These are phyloP conservation scores for Nudaria mundana DNA, from an alignment of 2,888 invertebrate genomes.

Conservation along the genomic window DNA sequence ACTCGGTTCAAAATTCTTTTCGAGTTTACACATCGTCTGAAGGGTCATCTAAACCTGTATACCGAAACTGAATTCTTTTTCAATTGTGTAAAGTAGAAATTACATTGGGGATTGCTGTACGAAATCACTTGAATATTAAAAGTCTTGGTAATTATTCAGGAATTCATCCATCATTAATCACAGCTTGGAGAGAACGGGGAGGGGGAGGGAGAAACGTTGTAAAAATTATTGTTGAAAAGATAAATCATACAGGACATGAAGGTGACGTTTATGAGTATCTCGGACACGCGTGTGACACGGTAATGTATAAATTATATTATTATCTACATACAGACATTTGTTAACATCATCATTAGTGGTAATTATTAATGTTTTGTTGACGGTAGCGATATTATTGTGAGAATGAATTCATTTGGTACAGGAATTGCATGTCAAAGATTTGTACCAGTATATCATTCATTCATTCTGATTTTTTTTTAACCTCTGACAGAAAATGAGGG, in stretches of 20 bases:
- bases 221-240: slow-evolving; percentile 80
- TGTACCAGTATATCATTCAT: too few species aligned
- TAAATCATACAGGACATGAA: slow-evolving; percentile 73
- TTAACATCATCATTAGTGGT: slow-evolving; percentile 47
- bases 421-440: too few species aligned
- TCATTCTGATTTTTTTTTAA: too few species aligned
- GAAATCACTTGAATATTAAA: slow-evolving; percentile 81
- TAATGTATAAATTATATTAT: slow-evolving; percentile 46
- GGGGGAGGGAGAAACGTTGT: slow-evolving; percentile 69
- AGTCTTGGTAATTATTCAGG: slow-evolving; percentile 82
- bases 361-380: slow-evolving; percentile 53
- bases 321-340: slow-evolving; percentile 37
- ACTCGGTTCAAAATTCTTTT: slow-evolving; percentile 39
- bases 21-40: slow-evolving; percentile 36
- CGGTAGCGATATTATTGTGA: slow-evolving; percentile 6
- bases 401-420: too few species aligned
- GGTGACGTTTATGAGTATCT: slow-evolving; percentile 66
- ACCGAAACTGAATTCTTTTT: slow-evolving; percentile 45
- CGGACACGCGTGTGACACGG: slow-evolving; percentile 38
- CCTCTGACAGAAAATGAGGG: too few species aligned
- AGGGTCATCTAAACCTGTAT: slow-evolving; percentile 64
- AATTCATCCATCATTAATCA: slow-evolving; percentile 82
- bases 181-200: slow-evolving; percentile 68
- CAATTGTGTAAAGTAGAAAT: slow-evolving; percentile 35
- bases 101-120: slow-evolving; percentile 27